phyloP scores from a whole-genome alignment of 2,888 invertebrate genomes.

The Agrochola lychnidis region DNA sequence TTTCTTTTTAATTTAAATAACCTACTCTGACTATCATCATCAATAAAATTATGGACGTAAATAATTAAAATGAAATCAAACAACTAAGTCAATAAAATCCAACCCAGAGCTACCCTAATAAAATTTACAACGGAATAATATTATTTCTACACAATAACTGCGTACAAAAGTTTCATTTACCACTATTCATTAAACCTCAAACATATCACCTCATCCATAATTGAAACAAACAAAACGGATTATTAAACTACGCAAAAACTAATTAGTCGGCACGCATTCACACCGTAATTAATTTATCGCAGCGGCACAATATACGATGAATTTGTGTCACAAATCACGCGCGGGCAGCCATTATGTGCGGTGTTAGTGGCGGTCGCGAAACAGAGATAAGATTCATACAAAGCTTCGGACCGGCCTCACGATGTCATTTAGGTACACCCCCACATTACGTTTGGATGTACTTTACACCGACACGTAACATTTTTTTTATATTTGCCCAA shows the following conservation, averaged over 20 bases:
- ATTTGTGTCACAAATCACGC: constrained; percentile 66
- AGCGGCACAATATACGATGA: constrained; percentile 61
- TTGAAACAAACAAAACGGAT: constrained; percentile 64
- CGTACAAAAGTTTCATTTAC: constrained; percentile 32
- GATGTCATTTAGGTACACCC: constrained; percentile 66
- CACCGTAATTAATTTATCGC: constrained; percentile 67
- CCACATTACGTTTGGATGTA: constrained; percentile 52
- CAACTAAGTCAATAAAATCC: constrained; percentile 9
- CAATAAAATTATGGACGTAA: neutral
- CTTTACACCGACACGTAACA: constrained; percentile 36
- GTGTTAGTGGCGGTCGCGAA: constrained; percentile 69
- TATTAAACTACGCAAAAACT: constrained; percentile 64
- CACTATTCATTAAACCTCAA: constrained; percentile 53
- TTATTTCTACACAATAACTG: constrained; percentile 29
- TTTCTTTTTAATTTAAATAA: neutral
- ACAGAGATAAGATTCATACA: constrained; percentile 75
- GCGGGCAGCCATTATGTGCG: constrained; percentile 57
- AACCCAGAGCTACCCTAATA: constrained; percentile 13
- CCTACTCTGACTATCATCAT: neutral
- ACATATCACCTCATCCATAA: constrained; percentile 56
- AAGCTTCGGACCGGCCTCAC: constrained; percentile 70
- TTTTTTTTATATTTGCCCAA: neutral
- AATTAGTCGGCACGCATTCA: constrained; percentile 63
- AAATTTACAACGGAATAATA: constrained; percentile 23
- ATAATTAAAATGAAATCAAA: constrained; percentile 20